Conservation (phyloP, 2,797 vertebrate genomes). For the Aplochiton taeniatus region DNA sequence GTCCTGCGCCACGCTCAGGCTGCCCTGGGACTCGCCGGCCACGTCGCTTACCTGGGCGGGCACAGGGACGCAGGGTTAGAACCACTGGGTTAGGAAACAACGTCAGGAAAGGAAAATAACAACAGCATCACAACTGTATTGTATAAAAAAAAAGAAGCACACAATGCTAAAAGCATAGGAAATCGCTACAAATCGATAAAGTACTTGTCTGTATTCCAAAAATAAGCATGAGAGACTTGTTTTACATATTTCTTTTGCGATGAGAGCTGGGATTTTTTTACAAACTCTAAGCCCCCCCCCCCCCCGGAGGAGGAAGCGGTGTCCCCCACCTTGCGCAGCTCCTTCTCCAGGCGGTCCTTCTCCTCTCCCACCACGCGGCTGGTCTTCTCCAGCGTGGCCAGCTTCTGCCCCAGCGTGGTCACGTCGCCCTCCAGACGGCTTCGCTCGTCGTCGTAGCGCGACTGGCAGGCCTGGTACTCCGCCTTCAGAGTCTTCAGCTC, state of each 20-base stretch:
- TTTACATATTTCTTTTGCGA: no score
- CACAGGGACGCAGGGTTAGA: not conserved
- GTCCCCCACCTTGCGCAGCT: slow-evolving; percentile 86
- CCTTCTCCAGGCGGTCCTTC: slow-evolving; percentile 86
- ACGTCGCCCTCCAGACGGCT: slow-evolving; percentile 83
- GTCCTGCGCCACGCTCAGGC: slow-evolving; percentile 92
- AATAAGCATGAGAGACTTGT: no score
- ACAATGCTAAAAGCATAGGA: no score
- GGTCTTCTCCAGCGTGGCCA: slow-evolving; percentile 83
- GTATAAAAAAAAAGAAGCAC: no score
- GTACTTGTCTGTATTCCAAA: no score
- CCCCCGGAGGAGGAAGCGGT: slow-evolving; percentile 23
- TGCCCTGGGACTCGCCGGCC: slow-evolving; percentile 92
- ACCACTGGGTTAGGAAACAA: not conserved
- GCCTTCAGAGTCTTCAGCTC: slow-evolving; percentile 89
- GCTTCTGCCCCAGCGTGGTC: slow-evolving; percentile 83
- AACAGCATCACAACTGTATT: no score
- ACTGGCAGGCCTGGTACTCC: slow-evolving; percentile 84
- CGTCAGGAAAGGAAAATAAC: not conserved
- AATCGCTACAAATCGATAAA: no score
- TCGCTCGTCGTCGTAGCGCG: slow-evolving; percentile 86
- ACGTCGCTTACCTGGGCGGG: slow-evolving; percentile 78
- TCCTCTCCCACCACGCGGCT: slow-evolving; percentile 81
- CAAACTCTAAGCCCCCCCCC: no score
- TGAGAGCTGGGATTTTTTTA: no score